phyloP scores from a whole-genome alignment of 2,797 vertebrate species.

The Sebastes minor region DNA sequence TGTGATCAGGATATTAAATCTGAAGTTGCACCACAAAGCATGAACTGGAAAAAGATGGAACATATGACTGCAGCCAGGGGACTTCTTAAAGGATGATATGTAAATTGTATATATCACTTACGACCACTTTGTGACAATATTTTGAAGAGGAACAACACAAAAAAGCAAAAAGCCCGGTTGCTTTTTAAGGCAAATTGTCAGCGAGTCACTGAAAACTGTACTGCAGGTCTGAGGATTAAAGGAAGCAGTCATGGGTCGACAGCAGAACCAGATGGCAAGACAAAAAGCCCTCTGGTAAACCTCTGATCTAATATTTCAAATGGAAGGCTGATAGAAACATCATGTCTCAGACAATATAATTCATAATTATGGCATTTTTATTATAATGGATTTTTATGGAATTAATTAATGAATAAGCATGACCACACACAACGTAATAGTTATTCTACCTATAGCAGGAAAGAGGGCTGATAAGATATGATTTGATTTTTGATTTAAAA shows the following conservation, averaged over 20 bases:
- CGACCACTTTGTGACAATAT: not conserved
- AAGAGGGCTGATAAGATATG: not conserved
- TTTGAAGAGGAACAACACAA: not conserved
- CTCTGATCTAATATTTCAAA: constrained; percentile 70
- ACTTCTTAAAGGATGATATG: not conserved
- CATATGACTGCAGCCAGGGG: not conserved
- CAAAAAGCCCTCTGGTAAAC: constrained; percentile 60
- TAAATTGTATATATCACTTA: not conserved
- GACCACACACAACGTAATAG: constrained; percentile 11
- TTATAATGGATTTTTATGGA: constrained; percentile 27
- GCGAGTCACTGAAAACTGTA: not conserved
- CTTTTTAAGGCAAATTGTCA: constrained; percentile 4
- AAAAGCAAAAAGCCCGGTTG: not conserved
- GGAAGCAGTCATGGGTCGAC: constrained; percentile 35
- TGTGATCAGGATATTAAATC: not conserved
- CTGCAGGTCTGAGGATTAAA: constrained; percentile 1
- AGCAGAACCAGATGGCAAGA: constrained; percentile 59
- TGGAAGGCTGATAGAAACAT: constrained; percentile 55
- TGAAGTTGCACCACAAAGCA: not conserved
- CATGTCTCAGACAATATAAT: constrained; percentile 27
- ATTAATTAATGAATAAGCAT: constrained; percentile 20
- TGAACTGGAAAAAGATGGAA: not conserved
- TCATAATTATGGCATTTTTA: constrained; percentile 36
- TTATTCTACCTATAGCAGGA: not conserved
- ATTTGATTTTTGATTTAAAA: not conserved